Conservation (phyloP, 2,113 vertebrate genomes). For the Indri indri region DNA sequence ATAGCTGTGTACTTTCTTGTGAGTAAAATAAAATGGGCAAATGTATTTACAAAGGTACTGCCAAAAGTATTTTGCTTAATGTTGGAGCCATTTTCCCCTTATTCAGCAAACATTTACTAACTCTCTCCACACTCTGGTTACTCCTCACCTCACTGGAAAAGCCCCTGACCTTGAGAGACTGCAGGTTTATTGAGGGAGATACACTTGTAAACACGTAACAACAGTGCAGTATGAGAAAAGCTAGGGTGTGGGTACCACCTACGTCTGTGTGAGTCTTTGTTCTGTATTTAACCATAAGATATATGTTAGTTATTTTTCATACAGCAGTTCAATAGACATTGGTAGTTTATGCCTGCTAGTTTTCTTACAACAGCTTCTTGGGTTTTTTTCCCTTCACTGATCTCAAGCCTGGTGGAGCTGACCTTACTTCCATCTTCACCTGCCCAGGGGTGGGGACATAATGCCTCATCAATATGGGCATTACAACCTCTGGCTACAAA, state of each 20-base stretch:
- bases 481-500: neutral
- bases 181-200: constrained; percentile 12
- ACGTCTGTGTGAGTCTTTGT: neutral
- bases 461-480: neutral
- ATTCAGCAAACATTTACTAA: neutral
- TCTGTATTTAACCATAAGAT: neutral
- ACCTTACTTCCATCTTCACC: neutral
- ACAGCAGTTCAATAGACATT: neutral
- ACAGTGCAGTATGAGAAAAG: neutral
- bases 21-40: neutral
- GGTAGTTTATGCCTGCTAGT: neutral
- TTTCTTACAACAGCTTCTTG: neutral
- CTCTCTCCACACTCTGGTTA: neutral
- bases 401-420: neutral
- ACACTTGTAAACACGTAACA: constrained; percentile 12
- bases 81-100: neutral
- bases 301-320: neutral
- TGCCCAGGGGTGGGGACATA: neutral
- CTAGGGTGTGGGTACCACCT: neutral
- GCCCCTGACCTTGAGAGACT: neutral
- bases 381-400: neutral
- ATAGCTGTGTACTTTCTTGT: neutral
- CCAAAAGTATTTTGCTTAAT: constrained; percentile 23
- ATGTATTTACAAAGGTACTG: neutral
- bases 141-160: neutral